Conservation (phyloP, 1,140 invertebrate genomes). For the Aphelenchoides avenae region DNA sequence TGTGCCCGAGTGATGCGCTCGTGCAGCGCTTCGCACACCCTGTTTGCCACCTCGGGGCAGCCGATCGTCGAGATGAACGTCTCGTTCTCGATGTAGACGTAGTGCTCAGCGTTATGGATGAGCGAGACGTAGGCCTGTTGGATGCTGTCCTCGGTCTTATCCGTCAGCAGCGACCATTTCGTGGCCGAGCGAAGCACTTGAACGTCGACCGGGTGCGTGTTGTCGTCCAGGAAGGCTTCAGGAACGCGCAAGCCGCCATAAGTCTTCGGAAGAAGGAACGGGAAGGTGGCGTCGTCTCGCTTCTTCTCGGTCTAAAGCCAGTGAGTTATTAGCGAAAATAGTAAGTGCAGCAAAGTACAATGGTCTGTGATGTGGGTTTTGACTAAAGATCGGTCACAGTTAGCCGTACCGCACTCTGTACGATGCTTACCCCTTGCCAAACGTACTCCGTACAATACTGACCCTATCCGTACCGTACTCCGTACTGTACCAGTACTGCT, state of each 20-base stretch:
- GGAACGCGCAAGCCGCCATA: conserved; percentile 66
- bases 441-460: no score
- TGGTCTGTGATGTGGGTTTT: no score
- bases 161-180: conserved; percentile 84
- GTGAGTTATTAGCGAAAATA: no score
- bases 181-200: conserved; percentile 80
- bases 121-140: conserved; percentile 80
- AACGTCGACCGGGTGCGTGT: conserved; percentile 61
- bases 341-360: no score
- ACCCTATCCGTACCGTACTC: no score
- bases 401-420: no score
- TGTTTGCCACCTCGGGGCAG: conserved; percentile 61
- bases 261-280: conserved; percentile 82
- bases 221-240: conserved; percentile 51
- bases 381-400: no score
- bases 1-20: conserved; percentile 81
- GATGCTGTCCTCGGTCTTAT: conserved; percentile 64
- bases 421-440: no score
- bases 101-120: conserved; percentile 73
- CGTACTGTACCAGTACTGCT: no score
- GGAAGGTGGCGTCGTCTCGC: conserved; percentile 74
- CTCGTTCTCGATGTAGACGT: conserved; percentile 71
- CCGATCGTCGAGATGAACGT: conserved; percentile 82
- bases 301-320: conserved; percentile 69
- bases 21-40: conserved; percentile 63